phyloP scores from a whole-genome alignment of 2,113 vertebrate genomes.

The Empidonax traillii region DNA sequence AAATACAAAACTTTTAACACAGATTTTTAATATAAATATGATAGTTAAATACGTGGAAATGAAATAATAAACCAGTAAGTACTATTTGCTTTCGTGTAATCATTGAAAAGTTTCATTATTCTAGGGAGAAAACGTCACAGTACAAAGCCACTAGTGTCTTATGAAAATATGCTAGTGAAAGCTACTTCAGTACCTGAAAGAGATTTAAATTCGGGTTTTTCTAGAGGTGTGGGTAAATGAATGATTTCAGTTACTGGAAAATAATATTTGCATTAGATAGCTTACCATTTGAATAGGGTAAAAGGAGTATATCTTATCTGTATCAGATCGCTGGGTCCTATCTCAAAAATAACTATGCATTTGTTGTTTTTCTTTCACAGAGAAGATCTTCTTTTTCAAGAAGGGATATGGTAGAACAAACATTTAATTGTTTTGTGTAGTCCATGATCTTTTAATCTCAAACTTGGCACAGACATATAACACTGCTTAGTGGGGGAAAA shows the following conservation, averaged over 20 bases:
- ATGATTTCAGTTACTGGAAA: conserved; percentile 50
- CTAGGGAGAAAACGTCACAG: background rate
- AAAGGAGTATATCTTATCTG: conserved; percentile 42
- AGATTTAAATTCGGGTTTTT: conserved; percentile 2
- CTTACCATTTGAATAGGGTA: conserved; percentile 49
- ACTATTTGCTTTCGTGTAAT: background rate
- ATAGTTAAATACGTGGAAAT: background rate
- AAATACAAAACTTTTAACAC: background rate
- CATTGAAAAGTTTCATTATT: background rate
- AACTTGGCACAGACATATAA: background rate
- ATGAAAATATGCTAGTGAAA: conserved; percentile 51
- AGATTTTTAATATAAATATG: background rate
- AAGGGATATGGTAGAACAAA: background rate
- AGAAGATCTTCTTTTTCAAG: conserved; percentile 11
- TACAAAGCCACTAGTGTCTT: conserved; percentile 35
- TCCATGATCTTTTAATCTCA: conserved; percentile 53
- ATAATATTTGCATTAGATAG: conserved; percentile 57
- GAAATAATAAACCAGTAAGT: background rate
- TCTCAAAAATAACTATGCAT: conserved; percentile 6
- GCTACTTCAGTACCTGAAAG: conserved; percentile 23
- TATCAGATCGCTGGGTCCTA: conserved; percentile 37
- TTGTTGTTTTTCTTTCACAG: background rate
- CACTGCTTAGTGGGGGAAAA: conserved; percentile 23
- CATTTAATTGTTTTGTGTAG: conserved; percentile 5
- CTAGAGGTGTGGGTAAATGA: conserved; percentile 20